Evolutionary conservation across 1,140 invertebrate genomes (phyloP), one percentile per base, ranked within the genome.

Genomic region (Macrobrachium rosenbergii): DNA sequence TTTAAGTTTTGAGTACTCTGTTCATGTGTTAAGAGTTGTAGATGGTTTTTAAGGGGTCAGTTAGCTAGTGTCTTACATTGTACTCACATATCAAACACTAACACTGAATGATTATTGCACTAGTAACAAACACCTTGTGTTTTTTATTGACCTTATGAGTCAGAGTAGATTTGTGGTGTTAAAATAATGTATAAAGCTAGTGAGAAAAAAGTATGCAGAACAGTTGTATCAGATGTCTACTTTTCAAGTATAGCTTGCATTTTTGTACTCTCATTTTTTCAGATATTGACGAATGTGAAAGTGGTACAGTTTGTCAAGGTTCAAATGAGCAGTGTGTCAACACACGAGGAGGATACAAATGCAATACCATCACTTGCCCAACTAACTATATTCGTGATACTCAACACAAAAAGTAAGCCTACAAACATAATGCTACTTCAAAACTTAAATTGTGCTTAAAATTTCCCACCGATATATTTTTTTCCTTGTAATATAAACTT

Each of bases 271-370:
- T 73, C 69, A 67, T 80, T 87, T 81, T 92, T 92, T 14, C 90
- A 95, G 97, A 99, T 93, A 95, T 98, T 88, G 95, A 99, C 91
- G 98, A 99, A 92, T 99, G 97, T 90, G 92, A 93, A n/a, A 91
- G 91, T 2, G 93, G 93, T 7, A 93, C 93, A 14, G 93, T 94
- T 2, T 95, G 95, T 87, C 94, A 93, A 82, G 93, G 94, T 60
- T 89, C 92, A 0, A 94, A 96, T 77, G 95, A 97, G 89, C 95
- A 96, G 52, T 99, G 98, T 91, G 94, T 98, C 81, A 99, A 99
- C 91, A 97, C 95, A 0, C 93, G 96, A 75, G 98, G 98, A 0
- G 94, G 96, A 87, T 97, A 94, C 91, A 95, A 96, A 89, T 99
- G 98, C 91, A 96, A 97, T 82, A 93, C 92, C 12, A 96, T 99